Conservation (phyloP, 2,113 vertebrate species). For the Trinectes maculatus region DNA sequence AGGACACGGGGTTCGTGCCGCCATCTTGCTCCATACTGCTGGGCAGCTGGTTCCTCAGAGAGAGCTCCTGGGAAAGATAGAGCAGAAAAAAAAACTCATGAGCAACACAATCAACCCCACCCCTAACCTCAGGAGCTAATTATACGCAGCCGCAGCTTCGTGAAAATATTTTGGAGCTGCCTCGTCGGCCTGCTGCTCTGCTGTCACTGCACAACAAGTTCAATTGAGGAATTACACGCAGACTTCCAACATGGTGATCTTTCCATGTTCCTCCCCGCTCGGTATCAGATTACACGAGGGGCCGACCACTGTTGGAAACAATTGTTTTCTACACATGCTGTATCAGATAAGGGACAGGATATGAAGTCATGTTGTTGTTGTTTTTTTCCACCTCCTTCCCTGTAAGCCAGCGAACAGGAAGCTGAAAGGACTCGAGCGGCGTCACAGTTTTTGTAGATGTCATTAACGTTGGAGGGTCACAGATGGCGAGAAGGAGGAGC, state of each 20-base stretch:
- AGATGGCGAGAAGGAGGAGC: conserved; percentile 1
- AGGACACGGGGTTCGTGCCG: conserved; percentile 91
- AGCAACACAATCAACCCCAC: conserved; percentile 33
- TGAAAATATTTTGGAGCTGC: conserved; percentile 5
- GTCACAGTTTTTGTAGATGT: conserved; percentile 9
- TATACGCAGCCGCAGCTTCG: conserved; percentile 26
- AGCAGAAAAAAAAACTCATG: conserved; percentile 10
- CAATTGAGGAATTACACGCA: conserved; percentile 9
- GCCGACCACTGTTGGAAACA: conserved; percentile 57
- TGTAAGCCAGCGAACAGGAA: conserved; percentile 32
- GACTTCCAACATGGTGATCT: conserved; percentile 20
- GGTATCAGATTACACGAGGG: conserved; percentile 62
- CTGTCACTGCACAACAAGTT: conserved; percentile 24
- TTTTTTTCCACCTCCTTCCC: conserved; percentile 45
- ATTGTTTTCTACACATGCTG: conserved; percentile 70
- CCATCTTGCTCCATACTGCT: conserved; percentile 94
- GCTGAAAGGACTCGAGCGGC: conserved; percentile 24
- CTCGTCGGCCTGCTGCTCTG: conserved; percentile 1
- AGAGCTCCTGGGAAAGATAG: conserved; percentile 87
- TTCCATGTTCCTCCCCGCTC: conserved; percentile 29
- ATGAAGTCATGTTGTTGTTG: conserved; percentile 60
- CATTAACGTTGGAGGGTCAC: conserved; percentile 25
- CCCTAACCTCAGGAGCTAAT: conserved; percentile 33
- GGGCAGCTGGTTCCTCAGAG: conserved; percentile 94
- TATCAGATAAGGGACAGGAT: conserved; percentile 67